Evolutionary conservation across 2,113 vertebrate genomes (phyloP).

Genomic region (Grammomys dolichurus): DNA sequence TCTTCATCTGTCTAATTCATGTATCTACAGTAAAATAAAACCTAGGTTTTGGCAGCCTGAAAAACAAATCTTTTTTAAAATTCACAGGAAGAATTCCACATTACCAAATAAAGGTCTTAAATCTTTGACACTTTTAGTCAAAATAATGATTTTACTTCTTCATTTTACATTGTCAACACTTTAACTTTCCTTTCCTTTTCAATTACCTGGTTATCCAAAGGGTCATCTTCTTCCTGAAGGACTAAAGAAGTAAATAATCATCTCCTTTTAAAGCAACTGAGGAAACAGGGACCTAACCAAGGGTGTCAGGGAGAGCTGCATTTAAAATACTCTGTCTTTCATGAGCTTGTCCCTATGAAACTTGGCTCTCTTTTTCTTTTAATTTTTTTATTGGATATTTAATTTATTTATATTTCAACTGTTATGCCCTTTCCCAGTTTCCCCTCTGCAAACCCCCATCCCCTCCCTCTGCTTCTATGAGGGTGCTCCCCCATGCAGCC

Average conservation of each 20-base stretch:
- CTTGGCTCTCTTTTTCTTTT: neutral
- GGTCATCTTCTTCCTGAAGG: neutral
- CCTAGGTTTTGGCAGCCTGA: neutral
- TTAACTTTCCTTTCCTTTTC: conserved; percentile 34
- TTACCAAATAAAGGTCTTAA: conserved; percentile 43
- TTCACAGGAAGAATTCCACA: neutral
- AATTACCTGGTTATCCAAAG: conserved; percentile 41
- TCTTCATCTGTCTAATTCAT: conserved; percentile 5
- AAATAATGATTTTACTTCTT: conserved; percentile 62
- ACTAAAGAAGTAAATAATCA: conserved; percentile 34
- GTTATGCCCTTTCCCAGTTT: no score
- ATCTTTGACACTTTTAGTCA: conserved; percentile 18
- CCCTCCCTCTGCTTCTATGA: no score
- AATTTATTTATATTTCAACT: no score
- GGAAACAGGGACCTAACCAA: neutral
- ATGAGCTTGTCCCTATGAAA: conserved; percentile 50
- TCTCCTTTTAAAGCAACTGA: conserved; percentile 22
- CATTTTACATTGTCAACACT: neutral
- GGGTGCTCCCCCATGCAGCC: no score
- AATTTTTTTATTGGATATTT: no score
- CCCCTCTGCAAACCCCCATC: no score
- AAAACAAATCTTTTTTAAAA: conserved; percentile 12
- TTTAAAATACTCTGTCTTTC: conserved; percentile 49
- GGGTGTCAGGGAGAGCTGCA: neutral
- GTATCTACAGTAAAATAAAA: conserved; percentile 42